A percentile compares a stretch with the other conserved stretches of the same genome.
phyloP scores from a whole-genome alignment of 2,888 invertebrate species.

The Gasteruption jaculator region DNA sequence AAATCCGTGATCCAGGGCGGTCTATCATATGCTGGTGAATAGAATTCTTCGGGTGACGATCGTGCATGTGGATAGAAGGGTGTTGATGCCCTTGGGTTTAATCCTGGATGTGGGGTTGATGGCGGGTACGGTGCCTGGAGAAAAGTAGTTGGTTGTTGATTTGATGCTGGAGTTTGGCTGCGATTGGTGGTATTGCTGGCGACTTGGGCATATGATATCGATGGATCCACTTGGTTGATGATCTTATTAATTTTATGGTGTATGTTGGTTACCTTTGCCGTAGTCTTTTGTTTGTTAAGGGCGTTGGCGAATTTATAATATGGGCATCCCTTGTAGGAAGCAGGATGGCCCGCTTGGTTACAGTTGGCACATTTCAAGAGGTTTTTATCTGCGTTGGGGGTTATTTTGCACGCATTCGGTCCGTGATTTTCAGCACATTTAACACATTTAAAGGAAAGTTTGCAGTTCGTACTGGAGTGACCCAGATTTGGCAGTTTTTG shows the following conservation, averaged over 20 bases:
- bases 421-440: conserved; percentile 8
- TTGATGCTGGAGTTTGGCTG: background rate
- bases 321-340: conserved; percentile 13
- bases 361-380: conserved; percentile 8
- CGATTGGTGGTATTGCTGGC: no score
- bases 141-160: background rate
- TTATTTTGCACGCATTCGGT: background rate
- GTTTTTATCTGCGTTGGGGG: no score
- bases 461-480: conserved; percentile 11
- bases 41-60: no score
- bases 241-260: no score
- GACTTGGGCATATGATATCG: no score
- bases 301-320: conserved; percentile 7
- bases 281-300: background rate
- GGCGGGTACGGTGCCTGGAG: background rate
- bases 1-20: no score
- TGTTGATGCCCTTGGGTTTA: background rate
- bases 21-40: no score
- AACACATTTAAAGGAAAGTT: conserved; percentile 7
- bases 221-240: no score
- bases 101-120: background rate
- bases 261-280: background rate
- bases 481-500: conserved; percentile 13
- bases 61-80: no score
- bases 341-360: conserved; percentile 4